Percentiles rank a stretch among this genome's conserved stretches.
phyloP scores from a whole-genome alignment of 2,888 invertebrate species.

The Electrophaes corylata region DNA sequence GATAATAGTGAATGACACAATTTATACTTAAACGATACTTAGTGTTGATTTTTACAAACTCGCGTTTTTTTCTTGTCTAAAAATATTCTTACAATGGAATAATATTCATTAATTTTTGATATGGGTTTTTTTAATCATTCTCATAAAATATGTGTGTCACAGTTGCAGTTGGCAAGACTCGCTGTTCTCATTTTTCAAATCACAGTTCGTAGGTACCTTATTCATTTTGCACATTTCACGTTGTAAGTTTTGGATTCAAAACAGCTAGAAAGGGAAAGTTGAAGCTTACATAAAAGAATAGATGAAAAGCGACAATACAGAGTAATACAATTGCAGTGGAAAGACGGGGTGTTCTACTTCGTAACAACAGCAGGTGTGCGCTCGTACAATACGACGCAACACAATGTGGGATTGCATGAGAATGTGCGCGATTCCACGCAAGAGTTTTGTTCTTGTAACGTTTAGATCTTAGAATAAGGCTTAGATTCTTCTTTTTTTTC shows the following conservation, averaged over 20 bases:
- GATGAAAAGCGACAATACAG: constrained; percentile 75
- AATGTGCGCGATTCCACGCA: constrained; percentile 16
- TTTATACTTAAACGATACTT: too few species aligned
- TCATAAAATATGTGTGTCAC: too few species aligned
- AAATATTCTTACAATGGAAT: too few species aligned
- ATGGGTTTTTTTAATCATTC: too few species aligned
- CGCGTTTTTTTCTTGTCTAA: too few species aligned
- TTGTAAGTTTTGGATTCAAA: constrained; percentile 47
- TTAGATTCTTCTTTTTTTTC: neutral
- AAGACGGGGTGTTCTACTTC: constrained; percentile 77
- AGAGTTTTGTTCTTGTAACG: constrained; percentile 11
- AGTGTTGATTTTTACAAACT: too few species aligned
- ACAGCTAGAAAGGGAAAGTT: constrained; percentile 65
- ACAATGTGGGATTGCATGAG: constrained; percentile 29
- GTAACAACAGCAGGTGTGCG: constrained; percentile 58
- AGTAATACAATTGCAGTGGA: constrained; percentile 79
- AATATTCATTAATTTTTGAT: too few species aligned
- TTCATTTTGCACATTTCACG: neutral
- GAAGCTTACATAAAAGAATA: constrained; percentile 53
- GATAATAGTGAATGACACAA: too few species aligned
- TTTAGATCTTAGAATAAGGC: neutral
- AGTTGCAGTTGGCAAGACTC: too few species aligned
- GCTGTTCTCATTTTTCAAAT: too few species aligned
- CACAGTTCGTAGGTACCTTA: neutral
- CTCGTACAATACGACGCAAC: constrained; percentile 20